Base-by-base conservation (phyloP, 2,113 vertebrate genomes). In the Corydoras sp. region DNA sequence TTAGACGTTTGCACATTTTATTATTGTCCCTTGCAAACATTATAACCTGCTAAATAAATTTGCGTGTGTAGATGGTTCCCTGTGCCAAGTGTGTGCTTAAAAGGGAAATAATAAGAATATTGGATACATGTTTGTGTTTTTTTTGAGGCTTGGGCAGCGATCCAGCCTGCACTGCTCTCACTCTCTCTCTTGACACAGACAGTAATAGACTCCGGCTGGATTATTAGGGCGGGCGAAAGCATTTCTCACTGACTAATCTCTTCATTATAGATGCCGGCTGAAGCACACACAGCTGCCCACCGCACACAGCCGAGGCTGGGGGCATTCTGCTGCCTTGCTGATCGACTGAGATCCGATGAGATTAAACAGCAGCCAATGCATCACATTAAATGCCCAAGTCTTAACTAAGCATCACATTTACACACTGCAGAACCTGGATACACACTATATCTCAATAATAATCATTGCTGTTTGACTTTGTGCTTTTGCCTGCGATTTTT, bases 231-330 rank as follows among this genome's bases (percentile, higher is more conserved):
- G 43, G 72, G 59, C 3, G 32, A 58, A 74, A 68, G 15, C 51
- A 31, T 68, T 74, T 74, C 65, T 56, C 50, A 62, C 72, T 74
- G 72, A 74, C 60, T 74, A 68, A 74, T 74, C 72, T 68, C 65
- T 68, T 74, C 72, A 74, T 74, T 74, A 74, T 9, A 62, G 65
- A 72, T 62, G 12, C 18, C 18, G 18, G 49, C 50, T 56, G 59
- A 55, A 68, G 58, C 60, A 43, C 18, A 31, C 58, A 62, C 72
- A 74, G 65, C 58, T 74, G 72, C 32, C 51, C 31, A 43, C 18
- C 9, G 12, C 31, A 51, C 24, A 29, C 12, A 6, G 15, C 9
- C 3, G 65, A 59, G 29, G 29, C 30, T 43, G n/a, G 24, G 24
- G 15, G 31, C 30, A 50, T 10, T 65, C 14, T 30, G 5, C 15